These are phyloP conservation scores for Hippocampus mohnikei DNA, from an alignment of 2,113 vertebrate species.

Conservation along the genomic window DNA sequence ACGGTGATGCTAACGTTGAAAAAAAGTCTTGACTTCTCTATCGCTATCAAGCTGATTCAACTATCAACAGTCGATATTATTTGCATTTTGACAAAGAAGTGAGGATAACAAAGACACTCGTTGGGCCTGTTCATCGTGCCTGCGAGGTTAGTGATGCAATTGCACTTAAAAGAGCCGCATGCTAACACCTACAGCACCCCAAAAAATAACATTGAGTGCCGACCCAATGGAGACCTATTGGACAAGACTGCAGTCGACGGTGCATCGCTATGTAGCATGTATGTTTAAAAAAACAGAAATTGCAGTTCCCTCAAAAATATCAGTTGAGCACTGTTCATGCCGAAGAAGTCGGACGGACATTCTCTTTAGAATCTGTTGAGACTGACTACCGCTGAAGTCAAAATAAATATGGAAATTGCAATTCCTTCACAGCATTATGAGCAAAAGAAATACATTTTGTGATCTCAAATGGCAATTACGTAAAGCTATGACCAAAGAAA, in stretches of 20 bases:
- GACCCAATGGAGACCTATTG: background rate
- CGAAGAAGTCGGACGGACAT: no score
- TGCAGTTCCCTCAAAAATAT: no score
- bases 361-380: no score
- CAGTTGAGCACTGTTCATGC: no score
- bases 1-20: background rate
- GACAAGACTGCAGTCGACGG: background rate
- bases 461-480: no score
- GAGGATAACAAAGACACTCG: background rate
- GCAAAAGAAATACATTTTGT: no score
- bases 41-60: background rate
- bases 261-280: no score
- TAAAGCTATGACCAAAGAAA: no score
- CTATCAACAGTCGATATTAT: background rate
- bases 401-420: no score
- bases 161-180: conserved; percentile 1
- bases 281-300: no score
- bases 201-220: background rate
- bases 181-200: background rate
- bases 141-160: background rate
- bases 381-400: no score
- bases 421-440: no score
- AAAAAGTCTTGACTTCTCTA: background rate
- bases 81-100: background rate
- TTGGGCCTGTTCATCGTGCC: background rate